These are phyloP conservation scores for Hetaerina americana DNA, from an alignment of 1,140 invertebrate species.

Conservation along the genomic window DNA sequence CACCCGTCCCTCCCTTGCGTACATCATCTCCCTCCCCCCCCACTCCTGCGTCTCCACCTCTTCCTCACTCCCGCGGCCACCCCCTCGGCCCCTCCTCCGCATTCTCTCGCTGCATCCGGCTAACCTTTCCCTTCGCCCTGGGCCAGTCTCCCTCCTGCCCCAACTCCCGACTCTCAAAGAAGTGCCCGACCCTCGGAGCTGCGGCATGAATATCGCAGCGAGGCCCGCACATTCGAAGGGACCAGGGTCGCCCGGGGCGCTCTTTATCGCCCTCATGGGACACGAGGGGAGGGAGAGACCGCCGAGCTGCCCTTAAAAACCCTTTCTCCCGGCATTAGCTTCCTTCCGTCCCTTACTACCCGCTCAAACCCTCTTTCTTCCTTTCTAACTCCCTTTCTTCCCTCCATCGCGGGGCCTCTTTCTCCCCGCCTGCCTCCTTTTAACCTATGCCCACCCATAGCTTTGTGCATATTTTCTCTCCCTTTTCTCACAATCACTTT, in stretches of 20 bases:
- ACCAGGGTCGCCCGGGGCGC: neutral
- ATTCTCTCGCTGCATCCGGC: neutral
- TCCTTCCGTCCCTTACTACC: neutral
- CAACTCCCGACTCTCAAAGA: neutral
- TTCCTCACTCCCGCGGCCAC: too few species aligned
- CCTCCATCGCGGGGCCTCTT: neutral
- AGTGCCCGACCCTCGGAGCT: neutral
- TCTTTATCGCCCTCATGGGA: neutral
- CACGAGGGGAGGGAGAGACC: neutral
- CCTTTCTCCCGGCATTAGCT: neutral
- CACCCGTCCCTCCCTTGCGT: too few species aligned
- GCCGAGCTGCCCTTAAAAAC: neutral
- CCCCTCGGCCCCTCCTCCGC: neutral
- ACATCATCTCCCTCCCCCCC: neutral
- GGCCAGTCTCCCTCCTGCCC: neutral
- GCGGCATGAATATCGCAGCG: neutral
- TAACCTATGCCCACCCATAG: neutral
- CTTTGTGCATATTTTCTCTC: too few species aligned
- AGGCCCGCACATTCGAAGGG: neutral
- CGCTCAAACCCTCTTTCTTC: neutral
- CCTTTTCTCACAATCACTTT: too few species aligned
- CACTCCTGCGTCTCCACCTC: neutral
- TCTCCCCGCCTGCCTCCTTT: neutral
- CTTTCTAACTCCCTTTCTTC: neutral
- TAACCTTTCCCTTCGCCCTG: neutral